Evolutionary conservation across 2,888 invertebrate species (phyloP).

Genomic region (Spialia ferax): DNA sequence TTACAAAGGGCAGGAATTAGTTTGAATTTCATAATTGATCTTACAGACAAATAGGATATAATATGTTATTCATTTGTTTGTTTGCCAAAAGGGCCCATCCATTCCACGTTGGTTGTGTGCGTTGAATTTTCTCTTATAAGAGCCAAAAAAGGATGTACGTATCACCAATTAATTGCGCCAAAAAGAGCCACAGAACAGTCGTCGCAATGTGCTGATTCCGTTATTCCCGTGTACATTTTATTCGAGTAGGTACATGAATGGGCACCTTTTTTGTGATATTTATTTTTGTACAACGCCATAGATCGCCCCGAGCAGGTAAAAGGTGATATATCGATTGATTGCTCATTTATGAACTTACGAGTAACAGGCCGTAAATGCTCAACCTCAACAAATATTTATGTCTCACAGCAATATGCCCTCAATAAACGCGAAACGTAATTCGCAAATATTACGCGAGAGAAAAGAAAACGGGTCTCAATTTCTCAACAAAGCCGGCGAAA

Average conservation of each 20-base stretch:
- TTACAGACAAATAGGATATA: neutral
- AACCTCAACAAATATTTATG: slow-evolving; percentile 39
- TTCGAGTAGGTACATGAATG: too few species aligned
- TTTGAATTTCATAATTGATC: slow-evolving; percentile 11
- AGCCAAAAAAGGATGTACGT: slow-evolving; percentile 49
- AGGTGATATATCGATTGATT: slow-evolving; percentile 45
- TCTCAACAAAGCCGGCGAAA: slow-evolving; percentile 23
- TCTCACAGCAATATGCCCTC: slow-evolving; percentile 41
- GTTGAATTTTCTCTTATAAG: slow-evolving; percentile 16
- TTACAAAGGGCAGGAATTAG: neutral
- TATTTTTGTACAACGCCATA: slow-evolving; percentile 48
- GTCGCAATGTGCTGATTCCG: slow-evolving; percentile 52
- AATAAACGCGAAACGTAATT: slow-evolving; percentile 44
- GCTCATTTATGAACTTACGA: slow-evolving; percentile 37
- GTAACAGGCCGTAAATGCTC: slow-evolving; percentile 32
- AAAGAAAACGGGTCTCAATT: slow-evolving; percentile 16
- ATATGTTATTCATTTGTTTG: slow-evolving; percentile 14
- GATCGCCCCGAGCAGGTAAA: slow-evolving; percentile 42
- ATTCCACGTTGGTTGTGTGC: neutral
- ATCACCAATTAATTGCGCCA: slow-evolving; percentile 52
- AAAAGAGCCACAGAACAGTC: slow-evolving; percentile 47
- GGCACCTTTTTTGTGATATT: slow-evolving; percentile 51
- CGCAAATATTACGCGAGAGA: slow-evolving; percentile 43
- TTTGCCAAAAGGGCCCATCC: neutral
- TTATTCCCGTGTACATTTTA: slow-evolving; percentile 47